phyloP scores from a whole-genome alignment of 2,888 invertebrate species.

The Phyto melanocephala region DNA sequence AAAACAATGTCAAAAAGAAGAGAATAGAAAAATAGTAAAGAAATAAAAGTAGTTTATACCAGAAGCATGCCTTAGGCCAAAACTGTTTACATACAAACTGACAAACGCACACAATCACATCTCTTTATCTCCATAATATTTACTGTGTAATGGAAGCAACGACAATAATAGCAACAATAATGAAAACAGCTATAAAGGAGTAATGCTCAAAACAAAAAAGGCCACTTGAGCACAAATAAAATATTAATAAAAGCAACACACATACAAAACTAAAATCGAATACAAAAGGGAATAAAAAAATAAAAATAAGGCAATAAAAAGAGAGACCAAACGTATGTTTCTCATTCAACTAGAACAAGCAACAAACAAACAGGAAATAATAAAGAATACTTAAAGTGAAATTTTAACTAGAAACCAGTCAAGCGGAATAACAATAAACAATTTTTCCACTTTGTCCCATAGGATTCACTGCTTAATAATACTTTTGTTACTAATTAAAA shows the following conservation, averaged over 20 bases:
- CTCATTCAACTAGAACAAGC: slow-evolving; percentile 3
- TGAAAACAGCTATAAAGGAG: slow-evolving; percentile 14
- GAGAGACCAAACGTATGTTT: neutral
- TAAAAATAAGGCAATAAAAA: neutral
- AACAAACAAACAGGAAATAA: slow-evolving; percentile 26
- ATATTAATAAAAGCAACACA: slow-evolving; percentile 27
- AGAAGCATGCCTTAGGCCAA: slow-evolving; percentile 3
- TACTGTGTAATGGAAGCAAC: neutral
- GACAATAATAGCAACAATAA: neutral
- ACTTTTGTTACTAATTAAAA: neutral
- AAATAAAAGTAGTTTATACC: neutral
- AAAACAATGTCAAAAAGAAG: neutral
- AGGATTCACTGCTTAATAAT: neutral
- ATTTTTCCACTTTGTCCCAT: neutral
- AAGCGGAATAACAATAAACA: neutral
- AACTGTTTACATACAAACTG: slow-evolving; percentile 9
- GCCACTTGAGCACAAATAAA: slow-evolving; percentile 38
- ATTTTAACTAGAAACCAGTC: slow-evolving; percentile 15
- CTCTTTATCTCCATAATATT: neutral
- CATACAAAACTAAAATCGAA: slow-evolving; percentile 11
- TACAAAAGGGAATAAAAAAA: neutral
- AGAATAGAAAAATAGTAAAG: neutral
- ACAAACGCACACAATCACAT: neutral
- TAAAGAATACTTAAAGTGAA: slow-evolving; percentile 21
- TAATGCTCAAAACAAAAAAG: slow-evolving; percentile 30